These are phyloP conservation scores for Athrips mouffetella DNA, from an alignment of 2,888 invertebrate species.

Conservation along the genomic window DNA sequence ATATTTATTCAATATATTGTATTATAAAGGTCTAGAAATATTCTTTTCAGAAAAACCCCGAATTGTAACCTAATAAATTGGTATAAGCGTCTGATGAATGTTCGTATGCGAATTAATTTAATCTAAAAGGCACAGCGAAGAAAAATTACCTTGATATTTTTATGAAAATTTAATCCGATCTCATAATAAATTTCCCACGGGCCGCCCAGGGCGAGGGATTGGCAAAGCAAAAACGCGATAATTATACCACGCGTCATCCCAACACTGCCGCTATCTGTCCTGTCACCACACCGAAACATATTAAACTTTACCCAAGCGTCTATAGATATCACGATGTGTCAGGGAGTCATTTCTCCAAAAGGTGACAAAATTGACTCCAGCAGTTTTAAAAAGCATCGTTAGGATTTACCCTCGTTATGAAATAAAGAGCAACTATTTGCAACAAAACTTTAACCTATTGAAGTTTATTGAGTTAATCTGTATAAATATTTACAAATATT, in stretches of 20 bases:
- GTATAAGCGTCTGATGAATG: too few relatives aligned
- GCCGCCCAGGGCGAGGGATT: not conserved
- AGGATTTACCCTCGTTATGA: too few relatives aligned
- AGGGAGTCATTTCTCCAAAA: not conserved
- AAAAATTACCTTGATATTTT: not conserved
- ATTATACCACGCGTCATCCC: constrained; percentile 1
- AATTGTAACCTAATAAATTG: too few relatives aligned
- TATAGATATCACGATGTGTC: not conserved
- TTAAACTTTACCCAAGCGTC: not conserved
- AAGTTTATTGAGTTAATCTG: too few relatives aligned
- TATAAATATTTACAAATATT: too few relatives aligned
- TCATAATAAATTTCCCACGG: constrained; percentile 2
- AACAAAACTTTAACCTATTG: too few relatives aligned
- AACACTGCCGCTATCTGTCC: not conserved
- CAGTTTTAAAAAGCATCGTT: too few relatives aligned
- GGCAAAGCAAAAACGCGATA: constrained; percentile 2
- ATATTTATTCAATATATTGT: too few relatives aligned
- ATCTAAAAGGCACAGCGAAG: not conserved
- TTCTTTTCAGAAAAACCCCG: too few relatives aligned
- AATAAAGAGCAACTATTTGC: too few relatives aligned
- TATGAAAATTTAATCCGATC: not conserved
- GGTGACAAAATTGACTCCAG: not conserved
- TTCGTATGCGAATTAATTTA: not conserved
- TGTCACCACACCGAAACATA: not conserved
- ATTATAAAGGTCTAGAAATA: too few relatives aligned